phyloP scores from a whole-genome alignment of 1,140 invertebrate genomes.

The Acyrthosiphon pisum region DNA sequence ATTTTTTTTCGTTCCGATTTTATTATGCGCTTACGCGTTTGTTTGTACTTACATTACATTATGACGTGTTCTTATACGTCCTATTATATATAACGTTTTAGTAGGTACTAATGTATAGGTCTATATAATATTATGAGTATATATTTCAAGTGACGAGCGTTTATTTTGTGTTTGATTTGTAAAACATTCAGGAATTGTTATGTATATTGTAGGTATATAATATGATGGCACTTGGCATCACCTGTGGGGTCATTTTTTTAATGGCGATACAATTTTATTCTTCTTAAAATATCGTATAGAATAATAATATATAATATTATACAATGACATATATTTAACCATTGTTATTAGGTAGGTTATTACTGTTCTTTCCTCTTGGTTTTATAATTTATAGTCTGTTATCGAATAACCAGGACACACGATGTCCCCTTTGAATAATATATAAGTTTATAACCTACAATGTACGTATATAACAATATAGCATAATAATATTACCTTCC shows the following conservation, averaged over 20 bases:
- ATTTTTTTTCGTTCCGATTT: not conserved
- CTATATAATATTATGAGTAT: not conserved
- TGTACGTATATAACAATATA: not conserved
- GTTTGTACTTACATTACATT: not conserved
- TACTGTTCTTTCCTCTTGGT: not conserved
- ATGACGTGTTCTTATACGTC: not conserved
- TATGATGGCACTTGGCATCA: not conserved
- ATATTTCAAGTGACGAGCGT: not conserved
- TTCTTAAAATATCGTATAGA: not conserved
- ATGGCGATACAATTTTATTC: not conserved
- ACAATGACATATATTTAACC: not conserved
- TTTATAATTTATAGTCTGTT: not conserved
- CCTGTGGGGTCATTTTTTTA: not conserved
- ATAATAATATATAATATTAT: not conserved
- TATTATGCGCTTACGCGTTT: not conserved
- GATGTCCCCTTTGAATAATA: not conserved
- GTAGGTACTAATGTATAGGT: not conserved
- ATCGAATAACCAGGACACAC: not conserved
- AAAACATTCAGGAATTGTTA: not conserved
- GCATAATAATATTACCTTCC: not conserved
- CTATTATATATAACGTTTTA: not conserved
- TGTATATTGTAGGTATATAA: not conserved
- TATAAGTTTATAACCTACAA: not conserved
- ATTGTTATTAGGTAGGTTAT: not conserved
- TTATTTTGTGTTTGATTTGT: not conserved